Base-by-base conservation (phyloP, 2,888 invertebrate genomes). In the Fabriciana adippe region DNA sequence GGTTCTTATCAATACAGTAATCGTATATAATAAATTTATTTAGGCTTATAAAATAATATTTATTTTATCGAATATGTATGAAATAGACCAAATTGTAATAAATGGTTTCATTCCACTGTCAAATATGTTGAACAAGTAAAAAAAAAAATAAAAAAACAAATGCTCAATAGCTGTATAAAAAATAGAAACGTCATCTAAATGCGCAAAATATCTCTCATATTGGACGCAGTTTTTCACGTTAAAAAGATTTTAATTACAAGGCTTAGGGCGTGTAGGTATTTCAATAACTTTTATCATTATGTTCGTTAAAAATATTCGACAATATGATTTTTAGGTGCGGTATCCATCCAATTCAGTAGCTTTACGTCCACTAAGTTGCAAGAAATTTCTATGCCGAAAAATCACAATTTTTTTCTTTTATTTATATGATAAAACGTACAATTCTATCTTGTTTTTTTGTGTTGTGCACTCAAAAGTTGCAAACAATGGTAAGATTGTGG, bases 271-370 rank as follows among this genome's bases (percentile, higher is more conserved):
- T 66, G 64, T 67, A 16, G n/a, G 50, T 16, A 75, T 63, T 70
- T 57, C 57, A 66, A 72, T 72, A 83, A 84, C 79, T 84, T 84
- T 80, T 76, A 83, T 85, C 77, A 83, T 84, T 81, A 81, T 63
- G 53, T 73, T 76, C 74, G 77, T 81, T 80, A 77, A 55, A 70
- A 41, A 41, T 41, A 41, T 41, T 41, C 35, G 35, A 41, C 35
- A 8, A 8, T 41, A 41, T 11, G 75, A 72, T 73, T 71, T 56
- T 63, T 55, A 63, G 35, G 50, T 21, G 13, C 21, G 5, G 8
- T 55, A 35, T 41, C 41, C 18, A 41, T 45, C 13, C 5, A 55
- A 5, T 13, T 16, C 1, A 11, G 35, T n/a, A n/a, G 55, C 14
- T 41, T n/a, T 41, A 55, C 8, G 15, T 55, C 14, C n/a, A 4